Evolutionary conservation across 2,888 invertebrate genomes (phyloP).

Genomic region (Mesorhabditis belari): DNA sequence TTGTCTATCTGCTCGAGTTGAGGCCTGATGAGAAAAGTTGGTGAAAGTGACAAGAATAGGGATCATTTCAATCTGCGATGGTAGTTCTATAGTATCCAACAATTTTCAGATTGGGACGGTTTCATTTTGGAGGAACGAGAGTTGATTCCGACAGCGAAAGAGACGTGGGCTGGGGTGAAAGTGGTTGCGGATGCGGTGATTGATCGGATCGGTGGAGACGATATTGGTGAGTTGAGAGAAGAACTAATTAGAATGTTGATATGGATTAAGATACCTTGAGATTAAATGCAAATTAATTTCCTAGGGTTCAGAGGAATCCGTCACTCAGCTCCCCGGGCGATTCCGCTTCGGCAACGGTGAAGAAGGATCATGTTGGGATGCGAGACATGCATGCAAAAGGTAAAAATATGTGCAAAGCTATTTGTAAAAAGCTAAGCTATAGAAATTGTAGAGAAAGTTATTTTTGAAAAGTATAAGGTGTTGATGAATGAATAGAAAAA

Average conservation of each 20-base stretch:
- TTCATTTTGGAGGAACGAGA: conserved; percentile 51
- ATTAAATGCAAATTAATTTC: conserved; percentile 1
- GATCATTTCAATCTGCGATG: background rate
- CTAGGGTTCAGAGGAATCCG: conserved; percentile 5
- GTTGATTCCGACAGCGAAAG: conserved; percentile 48
- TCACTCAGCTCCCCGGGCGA: background rate
- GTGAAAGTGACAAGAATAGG: background rate
- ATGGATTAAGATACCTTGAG: background rate
- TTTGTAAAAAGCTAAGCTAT: no score
- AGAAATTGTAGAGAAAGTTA: no score
- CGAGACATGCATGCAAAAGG: conserved; percentile 46
- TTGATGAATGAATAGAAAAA: no score
- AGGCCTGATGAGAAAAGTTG: conserved; percentile 50
- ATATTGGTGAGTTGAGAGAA: no score
- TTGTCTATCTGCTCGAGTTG: conserved; percentile 51
- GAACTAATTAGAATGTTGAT: conserved; percentile 6
- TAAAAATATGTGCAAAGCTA: no score
- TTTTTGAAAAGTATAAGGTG: no score
- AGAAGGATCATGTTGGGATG: conserved; percentile 36
- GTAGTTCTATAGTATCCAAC: no score
- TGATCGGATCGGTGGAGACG: conserved; percentile 22
- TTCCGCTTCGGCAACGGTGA: conserved; percentile 41
- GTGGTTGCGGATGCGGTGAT: conserved; percentile 50
- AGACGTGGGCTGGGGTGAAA: conserved; percentile 51
- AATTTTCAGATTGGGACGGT: conserved; percentile 51